Base-by-base conservation (phyloP, 2,113 vertebrate species). In the Indicator indicator region DNA sequence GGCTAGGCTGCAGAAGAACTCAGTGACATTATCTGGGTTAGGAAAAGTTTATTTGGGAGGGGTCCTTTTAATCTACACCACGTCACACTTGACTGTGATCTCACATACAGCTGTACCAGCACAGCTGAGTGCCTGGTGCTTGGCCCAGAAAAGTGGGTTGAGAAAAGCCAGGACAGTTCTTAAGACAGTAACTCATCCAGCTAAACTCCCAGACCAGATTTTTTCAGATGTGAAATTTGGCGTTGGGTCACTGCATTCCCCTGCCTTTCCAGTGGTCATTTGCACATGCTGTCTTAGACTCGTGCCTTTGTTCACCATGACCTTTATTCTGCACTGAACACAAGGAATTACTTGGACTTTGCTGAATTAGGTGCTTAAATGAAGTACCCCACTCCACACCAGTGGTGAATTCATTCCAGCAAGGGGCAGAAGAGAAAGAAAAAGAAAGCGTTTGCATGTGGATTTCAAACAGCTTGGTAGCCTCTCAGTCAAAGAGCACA, bases 51-150 rank as follows among this genome's bases (percentile, higher is more conserved):
- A 78, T 75, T 84, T 94, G 92, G 94, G 95, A 95, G 92, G 69
- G 38, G 77, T 88, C 58, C 40, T 94, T 88, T 88, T 78, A 77
- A 86, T 86, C 88, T 50, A 44, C 7, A 2, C 62, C 44, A 27
- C 64, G 85, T 90, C 70, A 88, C 70, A 86, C 83, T 94, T 19
- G 54, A 78, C 73, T 88, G 90, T 96, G 96, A 96, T 94, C 94
- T 96, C 95, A 96, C 83, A 75, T 75, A 88, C 95, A 96, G 96
- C 96, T 96, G 92, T 86, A 95, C 62, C 86, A 92, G 94, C 92
- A 83, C 92, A 95, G 92, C 92, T 94, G 86, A 96, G 65, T 0
- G 16, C 33, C 80, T 94, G 92, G 76, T 95, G 69, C 76, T 90
- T 13, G 1, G 83, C 86, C 88, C 88, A 93, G 90, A 46, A 77